phyloP scores from a whole-genome alignment of 2,113 vertebrate genomes.

The Etheostoma cragini region DNA sequence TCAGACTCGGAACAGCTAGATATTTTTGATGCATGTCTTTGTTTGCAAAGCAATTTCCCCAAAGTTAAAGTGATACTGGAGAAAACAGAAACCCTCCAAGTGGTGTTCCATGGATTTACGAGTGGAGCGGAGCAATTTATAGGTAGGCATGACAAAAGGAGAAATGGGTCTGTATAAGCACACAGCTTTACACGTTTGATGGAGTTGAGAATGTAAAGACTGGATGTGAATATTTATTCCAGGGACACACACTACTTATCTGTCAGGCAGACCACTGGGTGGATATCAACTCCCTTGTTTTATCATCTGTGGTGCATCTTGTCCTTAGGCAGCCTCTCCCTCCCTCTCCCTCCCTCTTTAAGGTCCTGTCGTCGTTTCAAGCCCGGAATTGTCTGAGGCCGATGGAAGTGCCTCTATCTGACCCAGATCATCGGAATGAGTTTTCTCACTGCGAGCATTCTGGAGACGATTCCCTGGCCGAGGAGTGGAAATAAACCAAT shows the following conservation, averaged over 20 bases:
- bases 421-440: slow-evolving; percentile 78
- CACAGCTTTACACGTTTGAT: slow-evolving; percentile 62
- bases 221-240: slow-evolving; percentile 65
- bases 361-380: slow-evolving; percentile 60
- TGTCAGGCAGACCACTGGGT: slow-evolving; percentile 38
- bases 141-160: slow-evolving; percentile 58
- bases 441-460: slow-evolving; percentile 74
- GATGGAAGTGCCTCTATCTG: slow-evolving; percentile 72
- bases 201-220: slow-evolving; percentile 53
- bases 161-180: slow-evolving; percentile 47
- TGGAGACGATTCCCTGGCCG: slow-evolving; percentile 71
- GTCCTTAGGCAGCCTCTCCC: slow-evolving; percentile 40
- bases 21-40: slow-evolving; percentile 76
- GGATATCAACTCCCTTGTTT: slow-evolving; percentile 61
- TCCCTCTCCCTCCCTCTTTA: slow-evolving; percentile 43
- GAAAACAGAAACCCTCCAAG: slow-evolving; percentile 71
- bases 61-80: slow-evolving; percentile 64
- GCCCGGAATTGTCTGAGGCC: slow-evolving; percentile 53
- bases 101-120: slow-evolving; percentile 71
- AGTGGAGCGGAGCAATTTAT: slow-evolving; percentile 62
- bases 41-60: slow-evolving; percentile 78
- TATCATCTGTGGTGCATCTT: slow-evolving; percentile 56
- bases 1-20: slow-evolving; percentile 54
- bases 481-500: slow-evolving; percentile 75
- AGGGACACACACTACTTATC: slow-evolving; percentile 38